phyloP scores from a whole-genome alignment of 2,113 vertebrate genomes.

The Heptranchias perlo region DNA sequence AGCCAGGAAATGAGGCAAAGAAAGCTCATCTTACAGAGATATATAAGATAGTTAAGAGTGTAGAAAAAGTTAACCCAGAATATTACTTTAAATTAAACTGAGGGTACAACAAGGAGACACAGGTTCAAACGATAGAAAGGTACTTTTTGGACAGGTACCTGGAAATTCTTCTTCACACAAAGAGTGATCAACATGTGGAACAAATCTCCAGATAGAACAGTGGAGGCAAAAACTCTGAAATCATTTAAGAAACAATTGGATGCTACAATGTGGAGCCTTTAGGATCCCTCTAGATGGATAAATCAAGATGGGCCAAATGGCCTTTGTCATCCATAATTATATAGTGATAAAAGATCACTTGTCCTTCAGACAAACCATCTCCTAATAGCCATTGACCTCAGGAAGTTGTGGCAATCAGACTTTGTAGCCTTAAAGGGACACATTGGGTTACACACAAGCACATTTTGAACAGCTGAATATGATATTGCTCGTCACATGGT shows the following conservation, averaged over 20 bases:
- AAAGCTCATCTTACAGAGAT: neutral
- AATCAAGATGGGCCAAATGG: neutral
- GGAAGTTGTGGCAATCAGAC: neutral
- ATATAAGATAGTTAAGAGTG: neutral
- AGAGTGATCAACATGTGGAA: neutral
- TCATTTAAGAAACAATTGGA: neutral
- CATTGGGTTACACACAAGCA: neutral
- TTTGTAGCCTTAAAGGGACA: neutral
- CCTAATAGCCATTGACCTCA: neutral
- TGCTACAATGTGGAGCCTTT: neutral
- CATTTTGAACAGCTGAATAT: neutral
- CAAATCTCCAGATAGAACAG: neutral
- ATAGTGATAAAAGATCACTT: neutral
- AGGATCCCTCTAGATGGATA: neutral
- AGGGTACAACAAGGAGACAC: no score
- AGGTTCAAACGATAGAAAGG: neutral
- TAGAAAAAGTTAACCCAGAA: neutral
- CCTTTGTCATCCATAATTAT: neutral
- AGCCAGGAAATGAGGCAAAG: neutral
- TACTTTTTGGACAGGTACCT: neutral
- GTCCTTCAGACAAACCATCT: neutral
- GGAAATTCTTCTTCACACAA: neutral
- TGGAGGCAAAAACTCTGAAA: no score
- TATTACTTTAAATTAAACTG: neutral
- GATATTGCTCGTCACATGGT: neutral